Conservation (phyloP, 2,888 invertebrate species). For the Muschampia plurimacula region DNA sequence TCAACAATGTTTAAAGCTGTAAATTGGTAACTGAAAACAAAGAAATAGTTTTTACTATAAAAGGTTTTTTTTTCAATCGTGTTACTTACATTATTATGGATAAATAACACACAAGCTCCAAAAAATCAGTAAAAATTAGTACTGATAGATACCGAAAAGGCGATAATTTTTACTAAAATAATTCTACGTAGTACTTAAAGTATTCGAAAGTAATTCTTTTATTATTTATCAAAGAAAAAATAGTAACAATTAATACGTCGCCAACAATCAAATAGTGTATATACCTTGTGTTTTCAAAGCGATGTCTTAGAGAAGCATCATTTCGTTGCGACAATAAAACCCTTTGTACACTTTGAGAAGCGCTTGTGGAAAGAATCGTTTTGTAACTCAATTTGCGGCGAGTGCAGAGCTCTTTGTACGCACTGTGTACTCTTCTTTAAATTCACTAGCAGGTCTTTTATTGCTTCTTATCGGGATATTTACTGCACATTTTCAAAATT, state of each 20-base stretch:
- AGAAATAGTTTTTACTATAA: too few relatives aligned
- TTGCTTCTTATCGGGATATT: neutral
- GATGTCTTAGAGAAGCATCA: slow-evolving; percentile 30
- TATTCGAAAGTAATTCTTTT: neutral
- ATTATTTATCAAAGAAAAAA: slow-evolving; percentile 12
- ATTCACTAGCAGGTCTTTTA: neutral
- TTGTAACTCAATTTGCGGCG: slow-evolving; percentile 80
- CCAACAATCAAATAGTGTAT: slow-evolving; percentile 13
- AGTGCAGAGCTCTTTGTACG: slow-evolving; percentile 58
- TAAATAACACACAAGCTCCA: too few relatives aligned
- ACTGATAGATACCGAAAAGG: too few relatives aligned
- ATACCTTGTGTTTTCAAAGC: slow-evolving; percentile 23
- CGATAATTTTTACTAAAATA: too few relatives aligned
- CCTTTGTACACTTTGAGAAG: slow-evolving; percentile 71
- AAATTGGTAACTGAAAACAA: too few relatives aligned
- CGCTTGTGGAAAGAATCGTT: slow-evolving; percentile 73
- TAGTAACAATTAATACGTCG: slow-evolving; percentile 16
- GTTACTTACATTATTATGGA: too few relatives aligned
- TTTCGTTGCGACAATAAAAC: slow-evolving; percentile 52
- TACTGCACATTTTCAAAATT: neutral
- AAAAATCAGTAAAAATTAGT: too few relatives aligned
- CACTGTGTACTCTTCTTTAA: slow-evolving; percentile 43
- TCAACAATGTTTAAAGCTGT: too few relatives aligned
- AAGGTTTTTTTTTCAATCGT: too few relatives aligned
- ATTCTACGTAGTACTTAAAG: neutral